Base-by-base conservation (phyloP, 2,888 invertebrate genomes). In the Celastrina argiolus region DNA sequence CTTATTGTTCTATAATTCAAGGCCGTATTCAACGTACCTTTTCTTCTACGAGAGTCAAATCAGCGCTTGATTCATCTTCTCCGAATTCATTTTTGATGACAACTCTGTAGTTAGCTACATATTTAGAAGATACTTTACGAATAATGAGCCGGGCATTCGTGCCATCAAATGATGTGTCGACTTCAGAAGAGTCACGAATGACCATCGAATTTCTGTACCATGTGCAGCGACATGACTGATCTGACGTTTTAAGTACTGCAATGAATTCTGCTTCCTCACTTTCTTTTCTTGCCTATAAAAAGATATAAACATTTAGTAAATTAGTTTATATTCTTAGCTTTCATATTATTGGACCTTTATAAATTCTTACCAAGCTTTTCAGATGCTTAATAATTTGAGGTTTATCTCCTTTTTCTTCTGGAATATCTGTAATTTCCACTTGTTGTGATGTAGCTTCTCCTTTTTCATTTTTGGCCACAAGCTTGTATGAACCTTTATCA, bases 71-170 rank as follows among this genome's bases (percentile, higher is more conserved):
- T 79, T 97, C 96, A 75, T 97, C 98, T 81, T 96, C 95, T 64
- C 99, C 99, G 75, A 94, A 95, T 81, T 98, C 97, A 82, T 99
- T 99, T 78, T 94, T 95, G 66, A 98, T 96, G 31, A 97, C 94
- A 56, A 98, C 94, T 78, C 94, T 95, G 85, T 97, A 98, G 64
- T 94, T 94, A 56, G 97, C 97, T 4, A 94, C 92, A 80, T 95
- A 94, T 78, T 96, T 96, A n/a, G 93, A 93, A 66, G 95, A 94
- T 58, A 96, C 95, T 76, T 93, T 93, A 72, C 94, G 94, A 73
- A 98, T 96, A 69, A 94, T 94, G 10, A 98, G 88, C 70, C 95
- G 94, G 14, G 97, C 95, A 45, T 94, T 95, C 64, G 94, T 94
- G 26, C 97, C 97, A 80, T 97, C 97, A 78, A 97, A 97, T 2